Base-by-base conservation (phyloP, 2,113 vertebrate species). In the Centrocercus urophasianus region DNA sequence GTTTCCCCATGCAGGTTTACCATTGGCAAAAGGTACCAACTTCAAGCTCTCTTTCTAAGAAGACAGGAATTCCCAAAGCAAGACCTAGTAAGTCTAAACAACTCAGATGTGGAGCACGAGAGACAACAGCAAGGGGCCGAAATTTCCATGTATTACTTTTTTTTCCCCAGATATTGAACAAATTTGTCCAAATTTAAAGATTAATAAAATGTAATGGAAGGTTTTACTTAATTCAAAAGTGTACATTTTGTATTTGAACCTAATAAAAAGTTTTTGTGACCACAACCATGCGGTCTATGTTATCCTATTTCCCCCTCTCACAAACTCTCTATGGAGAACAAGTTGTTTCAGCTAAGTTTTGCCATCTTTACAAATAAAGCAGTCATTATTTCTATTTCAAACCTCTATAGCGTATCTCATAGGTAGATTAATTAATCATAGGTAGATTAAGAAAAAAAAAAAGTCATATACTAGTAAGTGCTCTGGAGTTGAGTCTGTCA, bases 401-500 rank as follows among this genome's bases (percentile, higher is more conserved):
- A 43, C 48, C 65, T 84, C 28, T 83, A 81, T 78, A 86, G 43
- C 38, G 27, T 47, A 67, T 86, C 92, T 83, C 75, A 80, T 19
- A 86, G 69, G 43, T 81, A 90, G 72, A 91, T 60, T 43, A 78
- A 70, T 43, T 43, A 43, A 43, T 83, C 75, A 80, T 19, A 86
- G 69, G 43, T 78, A 90, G 72, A 91, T 60, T 43, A 78, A 70
- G 47, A 24, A 3, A 18, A 6, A 2, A 67, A 20, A 67, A 20
- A 25, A 50, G 71, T 50, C 71, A n/a, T 64, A 34, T 11, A 84
- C 27, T 70, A 69, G 20, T 61, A 81, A 90, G 61, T 81, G 67
- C 66, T 94, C 83, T 91, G 72, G n/a, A 94, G 85, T 72, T 84
- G 79, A 72, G 60, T 48, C 83, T 86, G 70, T 93, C 86, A 94